These are phyloP conservation scores for Andrena marginata DNA, from an alignment of 2,888 invertebrate genomes.

Conservation along the genomic window DNA sequence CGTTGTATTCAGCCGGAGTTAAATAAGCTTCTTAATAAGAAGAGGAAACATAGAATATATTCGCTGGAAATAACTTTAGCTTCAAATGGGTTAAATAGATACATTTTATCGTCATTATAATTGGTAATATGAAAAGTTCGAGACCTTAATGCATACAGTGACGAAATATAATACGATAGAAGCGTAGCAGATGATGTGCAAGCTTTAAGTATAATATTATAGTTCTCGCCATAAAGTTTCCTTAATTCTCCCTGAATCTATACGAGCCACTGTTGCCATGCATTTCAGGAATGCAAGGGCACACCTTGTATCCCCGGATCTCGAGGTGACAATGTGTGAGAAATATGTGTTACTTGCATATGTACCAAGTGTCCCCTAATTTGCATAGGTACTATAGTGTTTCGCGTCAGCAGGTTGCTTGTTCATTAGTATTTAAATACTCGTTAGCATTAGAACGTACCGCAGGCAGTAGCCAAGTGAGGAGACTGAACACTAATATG, in stretches of 20 bases:
- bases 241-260: conserved; percentile 11
- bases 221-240: background rate
- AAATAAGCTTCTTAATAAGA: too few relatives aligned
- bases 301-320: conserved; percentile 18
- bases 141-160: too few relatives aligned
- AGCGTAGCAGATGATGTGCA: background rate
- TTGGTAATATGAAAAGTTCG: too few relatives aligned
- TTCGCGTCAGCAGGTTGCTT: conserved; percentile 34
- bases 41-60: too few relatives aligned
- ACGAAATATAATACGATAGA: background rate
- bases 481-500: background rate
- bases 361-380: conserved; percentile 54
- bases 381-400: conserved; percentile 26
- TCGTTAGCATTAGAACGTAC: background rate
- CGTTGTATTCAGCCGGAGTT: too few relatives aligned
- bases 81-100: too few relatives aligned
- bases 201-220: conserved; percentile 13
- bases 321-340: conserved; percentile 21
- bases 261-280: conserved; percentile 12
- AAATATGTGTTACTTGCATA: conserved; percentile 47
- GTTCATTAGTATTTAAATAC: conserved; percentile 59
- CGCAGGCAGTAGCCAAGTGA: conserved; percentile 3
- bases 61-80: too few relatives aligned
- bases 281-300: conserved; percentile 46
- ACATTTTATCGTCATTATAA: too few relatives aligned